Evolutionary conservation across 2,888 invertebrate species (phyloP).

Genomic region (Drosophila vallismaia): DNA sequence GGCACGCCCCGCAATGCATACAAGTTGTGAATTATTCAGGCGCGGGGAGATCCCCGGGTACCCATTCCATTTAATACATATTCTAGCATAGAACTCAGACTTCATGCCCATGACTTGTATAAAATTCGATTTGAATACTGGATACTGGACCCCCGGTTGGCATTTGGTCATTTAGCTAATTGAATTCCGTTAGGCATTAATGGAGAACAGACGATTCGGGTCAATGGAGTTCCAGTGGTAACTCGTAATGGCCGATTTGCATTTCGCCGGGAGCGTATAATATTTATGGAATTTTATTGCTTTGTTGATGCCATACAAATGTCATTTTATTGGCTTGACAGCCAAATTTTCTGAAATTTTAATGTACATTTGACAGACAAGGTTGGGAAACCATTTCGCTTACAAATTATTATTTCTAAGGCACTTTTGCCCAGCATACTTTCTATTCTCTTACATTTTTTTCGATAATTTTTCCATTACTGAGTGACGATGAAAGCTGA

Average conservation of each 20-base stretch:
- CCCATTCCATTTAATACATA: conserved; percentile 9
- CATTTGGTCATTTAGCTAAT: conserved; percentile 66
- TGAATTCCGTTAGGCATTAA: conserved; percentile 58
- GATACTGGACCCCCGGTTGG: conserved; percentile 1
- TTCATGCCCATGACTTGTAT: conserved; percentile 1
- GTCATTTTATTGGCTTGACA: not conserved
- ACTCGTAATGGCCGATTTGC: conserved; percentile 7
- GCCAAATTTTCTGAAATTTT: not conserved
- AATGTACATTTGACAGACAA: conserved; percentile 1
- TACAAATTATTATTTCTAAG: conserved; percentile 61
- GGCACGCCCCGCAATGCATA: conserved; percentile 27
- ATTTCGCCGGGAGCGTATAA: conserved; percentile 12
- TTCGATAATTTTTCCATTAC: conserved; percentile 1
- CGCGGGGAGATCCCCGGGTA: conserved; percentile 1
- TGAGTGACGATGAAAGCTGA: conserved; percentile 3
- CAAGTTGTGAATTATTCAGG: conserved; percentile 27
- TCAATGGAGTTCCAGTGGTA: conserved; percentile 13
- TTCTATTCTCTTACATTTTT: conserved; percentile 7
- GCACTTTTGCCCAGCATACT: conserved; percentile 51
- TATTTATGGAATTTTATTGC: not conserved
- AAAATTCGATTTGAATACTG: conserved; percentile 21
- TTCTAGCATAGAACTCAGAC: not conserved
- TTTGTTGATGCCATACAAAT: conserved; percentile 4
- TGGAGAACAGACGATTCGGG: conserved; percentile 9
- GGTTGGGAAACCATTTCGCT: conserved; percentile 36